Conservation (phyloP, 2,113 vertebrate genomes). For the Poicephalus gulielmi region DNA sequence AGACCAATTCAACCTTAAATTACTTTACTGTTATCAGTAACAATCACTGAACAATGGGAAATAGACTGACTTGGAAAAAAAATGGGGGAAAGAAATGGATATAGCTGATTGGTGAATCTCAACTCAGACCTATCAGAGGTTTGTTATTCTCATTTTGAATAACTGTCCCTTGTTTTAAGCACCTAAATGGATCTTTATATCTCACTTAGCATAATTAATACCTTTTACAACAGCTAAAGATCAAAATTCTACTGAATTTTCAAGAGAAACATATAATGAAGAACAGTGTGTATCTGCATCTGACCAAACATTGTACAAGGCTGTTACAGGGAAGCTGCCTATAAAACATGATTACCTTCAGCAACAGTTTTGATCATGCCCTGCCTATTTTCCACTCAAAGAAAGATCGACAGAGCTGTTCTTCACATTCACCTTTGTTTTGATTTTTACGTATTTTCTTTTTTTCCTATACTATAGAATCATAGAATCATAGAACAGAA, state of each 20-base stretch:
- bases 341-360: neutral
- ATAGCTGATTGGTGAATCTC: neutral
- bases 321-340: neutral
- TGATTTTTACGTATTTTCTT: neutral
- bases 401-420: neutral
- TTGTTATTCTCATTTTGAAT: neutral
- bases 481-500: too few species aligned
- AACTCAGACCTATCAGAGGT: neutral
- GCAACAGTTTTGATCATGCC: neutral
- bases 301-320: neutral
- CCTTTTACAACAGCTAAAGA: neutral
- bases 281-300: neutral
- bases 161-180: neutral
- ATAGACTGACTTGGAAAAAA: neutral
- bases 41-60: neutral
- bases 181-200: neutral
- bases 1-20: neutral
- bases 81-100: neutral
- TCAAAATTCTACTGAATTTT: neutral
- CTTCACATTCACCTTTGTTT: neutral
- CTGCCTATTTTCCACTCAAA: neutral
- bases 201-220: neutral
- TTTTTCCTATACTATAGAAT: neutral
- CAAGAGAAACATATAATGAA: accelerated
- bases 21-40: neutral